A percentile compares a stretch with the other conserved stretches of the same genome.
These are phyloP conservation scores for Spongilla lacustris DNA, from an alignment of 37 sponge, comb jelly and placozoan species.

Conservation along the genomic window DNA sequence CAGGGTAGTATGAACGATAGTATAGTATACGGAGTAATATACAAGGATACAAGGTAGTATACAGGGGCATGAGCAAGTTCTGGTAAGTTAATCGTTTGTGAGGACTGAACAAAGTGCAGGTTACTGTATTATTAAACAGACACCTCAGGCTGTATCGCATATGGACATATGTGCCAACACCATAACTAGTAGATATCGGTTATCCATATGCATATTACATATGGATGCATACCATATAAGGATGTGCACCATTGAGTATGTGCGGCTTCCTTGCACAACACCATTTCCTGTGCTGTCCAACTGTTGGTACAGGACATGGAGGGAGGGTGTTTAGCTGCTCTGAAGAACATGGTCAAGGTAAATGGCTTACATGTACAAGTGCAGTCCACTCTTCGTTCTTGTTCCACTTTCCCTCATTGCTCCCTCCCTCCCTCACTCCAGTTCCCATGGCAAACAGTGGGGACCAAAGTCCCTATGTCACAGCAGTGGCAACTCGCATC, in stretches of 20 bases:
- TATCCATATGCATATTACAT: no score
- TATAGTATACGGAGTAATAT: no score
- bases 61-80: no score
- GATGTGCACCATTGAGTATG: no score
- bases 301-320: conserved; percentile 88
- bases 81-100: no score
- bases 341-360: conserved; percentile 94
- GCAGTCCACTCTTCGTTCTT: neutral
- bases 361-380: neutral
- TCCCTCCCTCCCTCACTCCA: conserved; percentile 26
- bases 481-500: conserved; percentile 73
- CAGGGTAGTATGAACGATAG: no score
- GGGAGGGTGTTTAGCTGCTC: conserved; percentile 76
- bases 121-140: no score
- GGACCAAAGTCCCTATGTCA: conserved; percentile 93
- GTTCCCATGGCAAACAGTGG: conserved; percentile 91
- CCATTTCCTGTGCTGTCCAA: conserved; percentile 88
- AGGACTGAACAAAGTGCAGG: no score
- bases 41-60: no score
- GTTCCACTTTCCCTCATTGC: conserved; percentile 13
- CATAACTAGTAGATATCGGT: no score
- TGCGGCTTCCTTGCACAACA: conserved; percentile 48
- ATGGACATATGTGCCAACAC: no score
- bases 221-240: neutral
- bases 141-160: no score